These are phyloP conservation scores for Antennarius striatus DNA, from an alignment of 2,113 vertebrate genomes.

Conservation along the genomic window DNA sequence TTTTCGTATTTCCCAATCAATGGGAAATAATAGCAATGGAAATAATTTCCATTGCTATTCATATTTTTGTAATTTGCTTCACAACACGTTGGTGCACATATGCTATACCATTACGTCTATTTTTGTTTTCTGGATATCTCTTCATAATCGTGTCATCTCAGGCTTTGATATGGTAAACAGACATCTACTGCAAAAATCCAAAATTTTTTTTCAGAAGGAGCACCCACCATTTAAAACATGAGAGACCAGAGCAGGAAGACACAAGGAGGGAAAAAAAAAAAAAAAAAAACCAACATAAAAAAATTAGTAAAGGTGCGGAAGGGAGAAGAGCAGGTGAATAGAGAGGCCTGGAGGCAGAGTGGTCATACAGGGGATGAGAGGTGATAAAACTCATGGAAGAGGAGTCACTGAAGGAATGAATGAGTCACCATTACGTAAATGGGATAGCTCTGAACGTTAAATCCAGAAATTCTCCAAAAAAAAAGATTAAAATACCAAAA, in stretches of 20 bases:
- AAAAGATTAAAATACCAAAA: too few species aligned
- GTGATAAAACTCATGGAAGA: too few species aligned
- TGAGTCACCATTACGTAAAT: too few species aligned
- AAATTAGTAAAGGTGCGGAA: background rate
- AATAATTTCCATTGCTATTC: background rate
- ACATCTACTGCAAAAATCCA: constrained; percentile 46
- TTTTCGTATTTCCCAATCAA: too few species aligned
- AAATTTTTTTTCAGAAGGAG: background rate
- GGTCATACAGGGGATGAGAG: too few species aligned
- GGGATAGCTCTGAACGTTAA: too few species aligned
- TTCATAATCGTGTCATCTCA: constrained; percentile 48
- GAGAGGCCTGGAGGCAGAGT: constrained; percentile 7
- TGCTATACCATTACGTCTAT: background rate
- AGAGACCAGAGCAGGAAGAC: constrained; percentile 9
- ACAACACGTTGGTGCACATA: background rate
- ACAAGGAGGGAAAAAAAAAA: constrained; percentile 1
- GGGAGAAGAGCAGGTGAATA: background rate
- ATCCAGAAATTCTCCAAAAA: too few species aligned
- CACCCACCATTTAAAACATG: constrained; percentile 24
- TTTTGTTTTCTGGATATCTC: constrained; percentile 10
- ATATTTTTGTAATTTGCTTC: background rate
- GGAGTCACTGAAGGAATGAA: too few species aligned
- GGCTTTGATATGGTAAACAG: constrained; percentile 68
- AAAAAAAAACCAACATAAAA: background rate
- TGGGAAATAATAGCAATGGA: too few species aligned